These are phyloP conservation scores for Saimiri boliviensis DNA, from an alignment of 2,113 vertebrate genomes.

Conservation along the genomic window DNA sequence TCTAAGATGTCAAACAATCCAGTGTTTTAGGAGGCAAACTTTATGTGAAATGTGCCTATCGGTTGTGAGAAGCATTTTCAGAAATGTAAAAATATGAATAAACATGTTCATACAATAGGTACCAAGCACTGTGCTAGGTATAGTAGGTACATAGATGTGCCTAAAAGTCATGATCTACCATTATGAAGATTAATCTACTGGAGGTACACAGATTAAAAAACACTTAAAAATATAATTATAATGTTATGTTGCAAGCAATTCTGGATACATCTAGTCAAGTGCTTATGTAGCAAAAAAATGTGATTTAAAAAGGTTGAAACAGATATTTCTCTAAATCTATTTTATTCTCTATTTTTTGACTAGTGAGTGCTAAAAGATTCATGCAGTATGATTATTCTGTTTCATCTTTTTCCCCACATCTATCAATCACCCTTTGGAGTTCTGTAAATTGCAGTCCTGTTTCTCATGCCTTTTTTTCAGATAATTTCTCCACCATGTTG, in stretches of 20 bases:
- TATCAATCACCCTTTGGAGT: background rate
- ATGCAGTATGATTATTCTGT: background rate
- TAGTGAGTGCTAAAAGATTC: background rate
- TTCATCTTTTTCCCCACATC: background rate
- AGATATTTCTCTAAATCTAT: background rate
- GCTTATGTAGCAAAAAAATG: background rate
- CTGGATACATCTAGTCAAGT: background rate
- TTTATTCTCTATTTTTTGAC: conserved; percentile 6
- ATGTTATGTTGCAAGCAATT: background rate
- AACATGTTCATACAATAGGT: background rate
- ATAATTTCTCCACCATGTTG: background rate
- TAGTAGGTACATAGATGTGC: background rate
- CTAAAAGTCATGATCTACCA: background rate
- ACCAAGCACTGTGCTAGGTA: background rate
- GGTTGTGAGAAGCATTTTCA: background rate
- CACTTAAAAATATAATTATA: background rate
- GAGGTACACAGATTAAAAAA: background rate
- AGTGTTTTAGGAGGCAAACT: background rate
- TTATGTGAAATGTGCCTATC: background rate
- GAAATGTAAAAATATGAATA: background rate
- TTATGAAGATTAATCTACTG: background rate
- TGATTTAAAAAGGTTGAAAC: background rate
- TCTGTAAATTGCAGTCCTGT: background rate
- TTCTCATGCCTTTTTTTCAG: background rate
- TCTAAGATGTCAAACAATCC: background rate